A percentile compares a stretch with the other conserved stretches of the same genome.
phyloP scores from a whole-genome alignment of 92 coral and sea anemone genomes.

The Phenganax subtilis region DNA sequence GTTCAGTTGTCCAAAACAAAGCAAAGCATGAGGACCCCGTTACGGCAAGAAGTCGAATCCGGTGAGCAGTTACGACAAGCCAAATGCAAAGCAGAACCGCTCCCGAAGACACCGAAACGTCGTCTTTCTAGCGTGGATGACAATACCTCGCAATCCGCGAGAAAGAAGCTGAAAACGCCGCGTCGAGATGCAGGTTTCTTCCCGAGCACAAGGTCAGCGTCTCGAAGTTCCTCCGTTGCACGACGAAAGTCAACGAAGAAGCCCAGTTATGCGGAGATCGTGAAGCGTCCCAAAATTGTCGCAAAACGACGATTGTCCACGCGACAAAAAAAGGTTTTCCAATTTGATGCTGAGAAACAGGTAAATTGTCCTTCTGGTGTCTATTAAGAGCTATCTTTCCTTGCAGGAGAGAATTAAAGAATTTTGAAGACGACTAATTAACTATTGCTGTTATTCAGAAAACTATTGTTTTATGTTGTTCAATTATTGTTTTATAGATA shows the following conservation, averaged over 20 bases:
- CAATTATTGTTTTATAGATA: no score
- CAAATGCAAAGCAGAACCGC: conserved; percentile 32
- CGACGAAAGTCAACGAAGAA: conserved; percentile 45
- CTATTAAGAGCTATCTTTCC: no score
- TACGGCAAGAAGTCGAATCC: conserved; percentile 56
- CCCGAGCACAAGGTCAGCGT: conserved; percentile 41
- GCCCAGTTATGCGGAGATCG: conserved; percentile 94
- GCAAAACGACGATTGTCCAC: conserved; percentile 48
- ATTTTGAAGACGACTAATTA: no score
- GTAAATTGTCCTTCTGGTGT: not conserved
- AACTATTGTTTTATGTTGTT: no score
- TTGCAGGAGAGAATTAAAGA: no score
- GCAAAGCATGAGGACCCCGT: conserved; percentile 58
- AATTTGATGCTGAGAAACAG: conserved; percentile 17
- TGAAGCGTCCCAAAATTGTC: conserved; percentile 71
- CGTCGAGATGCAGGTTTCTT: conserved; percentile 26
- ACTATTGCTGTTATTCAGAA: no score
- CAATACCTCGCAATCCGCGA: conserved; percentile 26
- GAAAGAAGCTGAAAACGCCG: conserved; percentile 56
- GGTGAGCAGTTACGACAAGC: conserved; percentile 45
- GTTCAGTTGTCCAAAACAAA: conserved; percentile 43
- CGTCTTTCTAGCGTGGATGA: conserved; percentile 32
- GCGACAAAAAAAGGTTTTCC: conserved; percentile 19
- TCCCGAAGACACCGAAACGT: conserved; percentile 36
- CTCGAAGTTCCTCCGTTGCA: conserved; percentile 15